Percentiles rank a stretch among this genome's conserved stretches.
phyloP scores from a whole-genome alignment of 1,140 invertebrate species.

The Phenacoccus solenopsis region DNA sequence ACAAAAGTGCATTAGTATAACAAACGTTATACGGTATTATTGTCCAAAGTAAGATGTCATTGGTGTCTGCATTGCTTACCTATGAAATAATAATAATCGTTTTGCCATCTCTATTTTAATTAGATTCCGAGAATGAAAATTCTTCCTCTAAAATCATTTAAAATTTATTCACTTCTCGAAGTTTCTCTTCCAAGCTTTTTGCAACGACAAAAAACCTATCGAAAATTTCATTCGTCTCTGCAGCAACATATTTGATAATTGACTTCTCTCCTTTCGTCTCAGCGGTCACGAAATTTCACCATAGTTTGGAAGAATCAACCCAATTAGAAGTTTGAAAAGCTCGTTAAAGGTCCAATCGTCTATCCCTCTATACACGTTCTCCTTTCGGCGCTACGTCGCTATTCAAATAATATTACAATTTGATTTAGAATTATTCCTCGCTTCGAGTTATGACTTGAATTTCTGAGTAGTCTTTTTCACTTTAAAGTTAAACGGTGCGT shows the following conservation, averaged over 20 bases:
- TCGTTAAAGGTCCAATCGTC: not conserved
- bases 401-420: constrained; percentile 14
- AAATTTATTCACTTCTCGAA: no score
- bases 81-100: no score
- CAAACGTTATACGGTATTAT: no score
- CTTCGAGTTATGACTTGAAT: constrained; percentile 5
- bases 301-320: not conserved
- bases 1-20: no score
- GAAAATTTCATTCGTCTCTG: no score
- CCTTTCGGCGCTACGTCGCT: not conserved
- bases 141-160: not conserved
- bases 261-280: not conserved
- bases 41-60: no score
- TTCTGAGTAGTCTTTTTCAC: constrained; percentile 6
- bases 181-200: no score
- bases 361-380: not conserved
- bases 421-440: constrained; percentile 10
- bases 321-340: constrained; percentile 7
- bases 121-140: no score
- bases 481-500: not conserved
- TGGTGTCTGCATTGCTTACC: no score
- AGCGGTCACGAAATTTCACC: not conserved
- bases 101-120: no score
- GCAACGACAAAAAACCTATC: no score
- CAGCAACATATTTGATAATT: not conserved